phyloP scores from a whole-genome alignment of 2,113 vertebrate species.

The Catharus bicknelli region DNA sequence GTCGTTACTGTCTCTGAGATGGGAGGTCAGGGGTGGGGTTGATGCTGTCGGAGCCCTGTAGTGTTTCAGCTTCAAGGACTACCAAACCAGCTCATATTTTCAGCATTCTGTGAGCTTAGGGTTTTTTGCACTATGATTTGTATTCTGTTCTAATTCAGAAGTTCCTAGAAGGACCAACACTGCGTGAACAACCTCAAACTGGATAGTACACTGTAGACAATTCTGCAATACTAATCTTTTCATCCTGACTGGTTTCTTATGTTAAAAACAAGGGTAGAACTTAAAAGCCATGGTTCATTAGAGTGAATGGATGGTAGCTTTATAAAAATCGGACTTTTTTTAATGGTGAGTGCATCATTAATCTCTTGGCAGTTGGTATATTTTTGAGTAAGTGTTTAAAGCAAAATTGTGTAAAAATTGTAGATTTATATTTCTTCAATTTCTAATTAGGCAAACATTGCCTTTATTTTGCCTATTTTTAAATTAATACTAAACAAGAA shows the following conservation, averaged over 20 bases:
- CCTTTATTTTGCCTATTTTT: not conserved
- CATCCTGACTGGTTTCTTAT: not conserved
- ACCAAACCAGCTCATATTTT: not conserved
- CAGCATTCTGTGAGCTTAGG: not conserved
- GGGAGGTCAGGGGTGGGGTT: not conserved
- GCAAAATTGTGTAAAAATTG: not conserved
- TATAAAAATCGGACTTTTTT: not conserved
- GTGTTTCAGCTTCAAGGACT: not conserved
- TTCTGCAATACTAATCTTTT: not conserved
- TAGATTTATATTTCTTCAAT: not conserved
- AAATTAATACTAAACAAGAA: not conserved
- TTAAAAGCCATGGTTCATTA: not conserved
- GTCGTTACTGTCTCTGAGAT: not conserved
- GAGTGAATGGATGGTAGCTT: not conserved
- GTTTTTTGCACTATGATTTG: not conserved
- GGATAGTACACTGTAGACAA: not conserved
- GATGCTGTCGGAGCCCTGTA: accelerated
- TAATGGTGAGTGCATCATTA: not conserved
- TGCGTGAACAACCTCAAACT: not conserved
- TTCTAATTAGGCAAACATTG: not conserved
- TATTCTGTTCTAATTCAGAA: not conserved
- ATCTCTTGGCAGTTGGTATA: not conserved
- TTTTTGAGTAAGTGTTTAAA: not conserved
- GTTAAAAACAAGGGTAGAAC: not conserved
- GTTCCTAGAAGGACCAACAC: not conserved